Percentiles rank a stretch among this genome's conserved stretches.
phyloP scores from a whole-genome alignment of 2,888 invertebrate genomes.

The Oxyscelio sp. region DNA sequence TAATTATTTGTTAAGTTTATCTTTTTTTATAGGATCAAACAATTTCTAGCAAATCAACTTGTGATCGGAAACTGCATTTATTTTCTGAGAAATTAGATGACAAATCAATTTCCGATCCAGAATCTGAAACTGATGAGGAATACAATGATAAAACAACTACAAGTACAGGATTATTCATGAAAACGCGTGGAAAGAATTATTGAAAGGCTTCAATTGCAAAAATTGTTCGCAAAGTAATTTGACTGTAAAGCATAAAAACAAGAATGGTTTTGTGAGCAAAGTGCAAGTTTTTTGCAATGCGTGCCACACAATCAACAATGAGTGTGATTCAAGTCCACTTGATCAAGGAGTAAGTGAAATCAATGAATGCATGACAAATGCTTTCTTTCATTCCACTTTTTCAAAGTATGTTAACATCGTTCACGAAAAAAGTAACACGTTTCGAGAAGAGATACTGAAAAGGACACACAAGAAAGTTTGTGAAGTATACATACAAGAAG shows the following conservation, averaged over 20 bases:
- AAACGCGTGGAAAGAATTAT: slow-evolving; percentile 13
- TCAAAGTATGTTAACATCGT: no score
- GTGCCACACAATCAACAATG: slow-evolving; percentile 20
- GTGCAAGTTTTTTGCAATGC: slow-evolving; percentile 17
- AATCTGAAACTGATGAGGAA: no score
- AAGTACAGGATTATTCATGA: slow-evolving; percentile 34
- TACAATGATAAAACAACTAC: background rate
- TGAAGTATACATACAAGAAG: no score
- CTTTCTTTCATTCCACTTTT: no score
- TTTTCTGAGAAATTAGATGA: no score
- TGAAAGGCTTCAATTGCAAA: slow-evolving; percentile 25
- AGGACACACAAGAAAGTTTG: no score
- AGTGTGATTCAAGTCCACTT: slow-evolving; percentile 15
- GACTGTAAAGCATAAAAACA: background rate
- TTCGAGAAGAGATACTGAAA: no score
- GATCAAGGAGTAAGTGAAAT: background rate
- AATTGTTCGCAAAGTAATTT: slow-evolving; percentile 10
- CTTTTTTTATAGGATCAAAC: no score
- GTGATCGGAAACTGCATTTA: no score
- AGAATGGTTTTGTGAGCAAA: slow-evolving; percentile 16
- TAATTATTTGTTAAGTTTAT: no score
- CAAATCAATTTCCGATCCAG: slow-evolving; percentile 1
- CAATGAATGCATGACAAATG: slow-evolving; percentile 34
- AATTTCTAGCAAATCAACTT: no score
- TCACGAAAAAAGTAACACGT: no score